Evolutionary conservation across 2,797 vertebrate genomes (phyloP).

Genomic region (Acestrorhynchus altus): DNA sequence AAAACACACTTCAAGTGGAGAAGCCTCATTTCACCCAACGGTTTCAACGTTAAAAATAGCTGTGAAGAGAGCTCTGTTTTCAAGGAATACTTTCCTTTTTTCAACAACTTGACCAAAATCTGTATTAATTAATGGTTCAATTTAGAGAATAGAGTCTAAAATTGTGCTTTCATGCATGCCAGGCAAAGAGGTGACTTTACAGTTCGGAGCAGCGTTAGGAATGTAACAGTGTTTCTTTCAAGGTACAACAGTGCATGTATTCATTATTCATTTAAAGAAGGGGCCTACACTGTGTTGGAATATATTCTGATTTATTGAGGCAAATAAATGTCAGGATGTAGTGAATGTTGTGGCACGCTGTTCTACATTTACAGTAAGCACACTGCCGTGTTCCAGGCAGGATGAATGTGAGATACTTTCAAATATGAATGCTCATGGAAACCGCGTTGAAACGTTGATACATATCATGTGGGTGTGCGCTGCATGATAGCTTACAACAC

Average conservation of each 20-base stretch:
- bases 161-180: slow-evolving; percentile 13
- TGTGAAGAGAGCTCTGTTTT: slow-evolving; percentile 45
- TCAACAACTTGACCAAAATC: slow-evolving; percentile 10
- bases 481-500: neutral
- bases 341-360: slow-evolving; percentile 26
- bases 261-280: slow-evolving; percentile 47
- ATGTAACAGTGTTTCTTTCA: slow-evolving; percentile 44
- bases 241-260: slow-evolving; percentile 49
- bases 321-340: slow-evolving; percentile 51
- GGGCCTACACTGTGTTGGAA: slow-evolving; percentile 15
- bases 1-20: slow-evolving; percentile 43
- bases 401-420: slow-evolving; percentile 9
- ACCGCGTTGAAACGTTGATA: slow-evolving; percentile 5
- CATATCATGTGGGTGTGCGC: neutral
- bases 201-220: neutral
- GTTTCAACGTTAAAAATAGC: slow-evolving; percentile 52
- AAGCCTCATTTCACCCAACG: neutral
- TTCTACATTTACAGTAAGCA: slow-evolving; percentile 21
- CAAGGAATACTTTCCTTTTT: slow-evolving; percentile 11
- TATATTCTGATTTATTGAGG: slow-evolving; percentile 48
- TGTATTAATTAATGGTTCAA: slow-evolving; percentile 2
- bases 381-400: slow-evolving; percentile 9
- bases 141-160: slow-evolving; percentile 10
- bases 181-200: slow-evolving; percentile 2
- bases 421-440: neutral